Evolutionary conservation across 1,140 invertebrate genomes (phyloP).

Genomic region (Drosophila nigrodunni): DNA sequence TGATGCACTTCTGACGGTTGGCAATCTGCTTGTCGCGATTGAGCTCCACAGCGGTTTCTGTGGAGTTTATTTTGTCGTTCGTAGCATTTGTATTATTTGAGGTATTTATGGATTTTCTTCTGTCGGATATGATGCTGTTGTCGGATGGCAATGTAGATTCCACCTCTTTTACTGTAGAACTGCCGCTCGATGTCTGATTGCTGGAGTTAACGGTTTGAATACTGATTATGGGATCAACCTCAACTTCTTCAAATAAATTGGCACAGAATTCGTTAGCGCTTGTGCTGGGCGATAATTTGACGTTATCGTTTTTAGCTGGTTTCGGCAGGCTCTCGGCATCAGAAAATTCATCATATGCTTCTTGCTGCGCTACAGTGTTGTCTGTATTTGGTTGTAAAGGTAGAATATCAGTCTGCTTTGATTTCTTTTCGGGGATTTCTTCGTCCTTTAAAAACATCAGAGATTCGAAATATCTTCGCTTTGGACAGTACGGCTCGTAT

Average conservation of each 20-base stretch:
- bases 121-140: conserved; percentile 39
- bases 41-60: conserved; percentile 21
- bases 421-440: conserved; percentile 72
- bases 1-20: conserved; percentile 34
- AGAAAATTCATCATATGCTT: conserved; percentile 64
- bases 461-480: conserved; percentile 80
- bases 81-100: conserved; percentile 14
- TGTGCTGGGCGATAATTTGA: conserved; percentile 64
- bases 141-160: conserved; percentile 57
- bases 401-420: conserved; percentile 52
- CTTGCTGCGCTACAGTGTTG: conserved; percentile 41
- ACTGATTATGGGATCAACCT: conserved; percentile 64
- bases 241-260: conserved; percentile 67
- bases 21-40: conserved; percentile 45
- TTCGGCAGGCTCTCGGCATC: conserved; percentile 69
- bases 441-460: conserved; percentile 82
- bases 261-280: conserved; percentile 71
- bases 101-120: conserved; percentile 61
- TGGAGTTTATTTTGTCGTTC: conserved; percentile 40
- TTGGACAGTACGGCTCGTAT: conserved; percentile 81
- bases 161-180: conserved; percentile 59
- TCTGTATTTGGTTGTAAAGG: conserved; percentile 50
- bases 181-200: conserved; percentile 26
- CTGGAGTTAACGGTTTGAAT: conserved; percentile 65
- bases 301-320: conserved; percentile 51